Percentiles rank a stretch among this genome's conserved stretches.
Evolutionary conservation across 1,140 invertebrate genomes (phyloP).

Genomic region (Polypedilum pembai): DNA sequence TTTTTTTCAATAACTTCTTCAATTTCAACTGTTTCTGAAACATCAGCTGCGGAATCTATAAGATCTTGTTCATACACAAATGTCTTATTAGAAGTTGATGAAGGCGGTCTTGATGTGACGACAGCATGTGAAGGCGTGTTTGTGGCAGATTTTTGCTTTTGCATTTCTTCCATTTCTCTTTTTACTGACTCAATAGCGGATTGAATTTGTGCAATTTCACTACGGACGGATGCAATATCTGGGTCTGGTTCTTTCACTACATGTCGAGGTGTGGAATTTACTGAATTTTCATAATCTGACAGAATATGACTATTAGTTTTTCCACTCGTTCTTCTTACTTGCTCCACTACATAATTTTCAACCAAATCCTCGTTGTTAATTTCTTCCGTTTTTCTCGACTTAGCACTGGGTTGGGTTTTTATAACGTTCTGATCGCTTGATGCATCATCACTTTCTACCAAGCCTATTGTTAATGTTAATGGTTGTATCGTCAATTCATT

Average conservation of each 20-base stretch:
- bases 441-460: constrained; percentile 22
- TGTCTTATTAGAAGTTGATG: neutral
- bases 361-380: neutral
- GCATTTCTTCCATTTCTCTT: constrained; percentile 16
- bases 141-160: neutral
- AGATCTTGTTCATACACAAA: neutral
- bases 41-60: neutral
- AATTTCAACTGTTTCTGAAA: neutral
- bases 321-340: constrained; percentile 1
- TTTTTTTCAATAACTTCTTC: neutral
- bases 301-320: constrained; percentile 18
- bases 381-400: neutral
- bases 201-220: constrained; percentile 24
- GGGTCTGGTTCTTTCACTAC: neutral
- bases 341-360: constrained; percentile 6
- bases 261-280: neutral
- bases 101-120: neutral
- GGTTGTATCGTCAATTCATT: constrained; percentile 20
- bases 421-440: neutral
- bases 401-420: constrained; percentile 15
- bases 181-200: neutral
- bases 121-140: neutral
- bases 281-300: neutral
- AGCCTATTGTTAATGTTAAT: constrained; percentile 2
- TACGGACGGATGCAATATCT: neutral